Percentiles rank a stretch among this genome's conserved stretches.
Conservation (phyloP, 2,113 vertebrate species). For the Archocentrus centrarchus region DNA sequence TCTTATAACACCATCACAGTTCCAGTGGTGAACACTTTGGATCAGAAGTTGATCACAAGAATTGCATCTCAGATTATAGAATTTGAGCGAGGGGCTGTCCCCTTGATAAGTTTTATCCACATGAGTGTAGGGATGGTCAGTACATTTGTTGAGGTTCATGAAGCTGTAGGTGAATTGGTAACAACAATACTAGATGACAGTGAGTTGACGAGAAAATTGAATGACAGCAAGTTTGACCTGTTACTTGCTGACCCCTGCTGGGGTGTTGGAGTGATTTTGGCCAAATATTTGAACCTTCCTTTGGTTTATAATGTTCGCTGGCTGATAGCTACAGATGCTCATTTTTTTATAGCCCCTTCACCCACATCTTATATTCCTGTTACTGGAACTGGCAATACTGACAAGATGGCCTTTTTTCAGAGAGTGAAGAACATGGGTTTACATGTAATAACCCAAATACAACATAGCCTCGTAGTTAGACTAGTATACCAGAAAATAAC, state of each 20-base stretch:
- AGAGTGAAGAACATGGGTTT: background rate
- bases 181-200: conserved; percentile 44
- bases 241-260: conserved; percentile 71
- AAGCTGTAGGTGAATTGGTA: background rate
- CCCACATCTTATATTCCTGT: background rate
- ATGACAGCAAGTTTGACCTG: conserved; percentile 64
- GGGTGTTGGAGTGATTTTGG: conserved; percentile 65
- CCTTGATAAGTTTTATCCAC: conserved; percentile 11
- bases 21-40: conserved; percentile 3
- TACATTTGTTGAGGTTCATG: background rate
- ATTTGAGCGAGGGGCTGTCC: conserved; percentile 23
- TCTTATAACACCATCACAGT: conserved; percentile 41
- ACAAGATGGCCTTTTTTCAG: background rate
- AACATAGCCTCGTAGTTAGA: rapidly evolving
- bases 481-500: background rate
- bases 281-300: conserved; percentile 76
- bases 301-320: conserved; percentile 77
- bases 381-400: background rate
- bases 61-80: rapidly evolving
- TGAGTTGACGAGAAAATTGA: conserved; percentile 42
- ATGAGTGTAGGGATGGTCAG: background rate
- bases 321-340: conserved; percentile 61
- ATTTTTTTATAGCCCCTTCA: conserved; percentile 14
- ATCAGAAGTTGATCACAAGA: background rate
- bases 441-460: background rate